Evolutionary conservation across 2,888 invertebrate genomes (phyloP).

Genomic region (Autographa gamma): DNA sequence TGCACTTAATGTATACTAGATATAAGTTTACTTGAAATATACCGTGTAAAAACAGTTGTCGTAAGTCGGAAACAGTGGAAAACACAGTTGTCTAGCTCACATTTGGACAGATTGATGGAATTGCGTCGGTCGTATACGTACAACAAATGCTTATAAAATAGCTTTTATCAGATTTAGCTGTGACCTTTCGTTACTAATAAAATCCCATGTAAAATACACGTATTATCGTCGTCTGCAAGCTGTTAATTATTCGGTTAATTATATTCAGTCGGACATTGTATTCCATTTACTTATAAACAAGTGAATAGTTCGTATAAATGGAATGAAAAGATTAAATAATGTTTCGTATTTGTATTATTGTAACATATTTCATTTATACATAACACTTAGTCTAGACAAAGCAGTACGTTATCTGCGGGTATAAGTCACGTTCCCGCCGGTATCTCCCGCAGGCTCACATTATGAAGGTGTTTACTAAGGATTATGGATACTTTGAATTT

Average conservation of each 20-base stretch:
- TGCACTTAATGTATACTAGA: background rate
- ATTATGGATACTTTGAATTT: constrained; percentile 84
- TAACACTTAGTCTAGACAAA: constrained; percentile 75
- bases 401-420: constrained; percentile 76
- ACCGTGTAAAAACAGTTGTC: constrained; percentile 10
- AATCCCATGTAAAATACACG: constrained; percentile 60
- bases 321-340: constrained; percentile 26
- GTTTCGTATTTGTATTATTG: constrained; percentile 35
- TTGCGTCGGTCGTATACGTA: constrained; percentile 73
- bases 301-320: constrained; percentile 2
- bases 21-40: constrained; percentile 5
- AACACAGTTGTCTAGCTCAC: constrained; percentile 71
- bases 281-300: constrained; percentile 20
- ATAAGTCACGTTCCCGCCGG: constrained; percentile 80
- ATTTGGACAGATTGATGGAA: constrained; percentile 78
- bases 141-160: constrained; percentile 79
- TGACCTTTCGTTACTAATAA: constrained; percentile 70
- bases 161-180: constrained; percentile 75
- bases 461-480: constrained; percentile 81
- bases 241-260: constrained; percentile 52
- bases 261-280: constrained; percentile 21
- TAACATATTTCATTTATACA: constrained; percentile 52
- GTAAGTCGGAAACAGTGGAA: constrained; percentile 68
- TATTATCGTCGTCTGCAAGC: constrained; percentile 36
- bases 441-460: constrained; percentile 77